Conservation (phyloP, 2,113 vertebrate species). For the Ageneiosus marmoratus region DNA sequence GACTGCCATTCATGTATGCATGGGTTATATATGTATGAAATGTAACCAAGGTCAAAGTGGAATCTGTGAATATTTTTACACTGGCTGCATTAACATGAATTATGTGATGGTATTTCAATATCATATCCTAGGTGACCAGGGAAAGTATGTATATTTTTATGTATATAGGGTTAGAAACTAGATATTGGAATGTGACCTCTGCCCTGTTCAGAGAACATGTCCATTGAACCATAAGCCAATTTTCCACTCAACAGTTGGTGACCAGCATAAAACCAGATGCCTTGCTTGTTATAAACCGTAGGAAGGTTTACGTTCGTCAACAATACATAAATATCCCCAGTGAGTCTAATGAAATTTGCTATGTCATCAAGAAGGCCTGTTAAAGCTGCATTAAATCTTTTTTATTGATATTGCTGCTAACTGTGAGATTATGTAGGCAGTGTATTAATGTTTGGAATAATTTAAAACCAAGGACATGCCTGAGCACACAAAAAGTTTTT, state of each 20-base stretch:
- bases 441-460: background rate
- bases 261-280: background rate
- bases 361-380: background rate
- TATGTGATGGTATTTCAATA: background rate
- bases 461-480: background rate
- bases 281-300: background rate
- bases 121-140: background rate
- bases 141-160: background rate
- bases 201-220: background rate
- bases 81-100: background rate
- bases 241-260: background rate
- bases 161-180: background rate
- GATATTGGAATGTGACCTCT: slow-evolving; percentile 2
- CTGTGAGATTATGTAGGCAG: background rate
- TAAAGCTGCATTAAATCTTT: background rate
- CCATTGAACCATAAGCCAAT: background rate
- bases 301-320: background rate
- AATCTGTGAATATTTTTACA: background rate
- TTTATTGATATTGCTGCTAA: background rate
- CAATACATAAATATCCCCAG: background rate
- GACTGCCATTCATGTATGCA: background rate
- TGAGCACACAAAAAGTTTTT: background rate
- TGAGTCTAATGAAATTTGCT: background rate
- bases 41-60: background rate
- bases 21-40: background rate